Base-by-base conservation (phyloP, 2,888 invertebrate species). In the Pristionchus fissidentatus region DNA sequence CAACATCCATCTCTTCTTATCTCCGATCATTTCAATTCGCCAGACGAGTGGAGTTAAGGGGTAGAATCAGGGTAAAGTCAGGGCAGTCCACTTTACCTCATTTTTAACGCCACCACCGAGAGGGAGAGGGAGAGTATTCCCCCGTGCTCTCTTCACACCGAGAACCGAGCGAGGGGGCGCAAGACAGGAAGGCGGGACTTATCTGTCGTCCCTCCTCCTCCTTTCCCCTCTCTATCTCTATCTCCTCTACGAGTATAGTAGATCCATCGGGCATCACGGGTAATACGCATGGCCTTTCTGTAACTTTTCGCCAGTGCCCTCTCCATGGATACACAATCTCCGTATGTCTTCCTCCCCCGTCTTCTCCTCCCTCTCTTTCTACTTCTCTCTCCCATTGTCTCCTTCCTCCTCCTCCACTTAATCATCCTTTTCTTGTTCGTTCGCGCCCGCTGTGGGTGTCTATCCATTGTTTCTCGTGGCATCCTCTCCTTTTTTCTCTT, bases 391-490 rank as follows among this genome's bases (percentile, higher is more conserved):
- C 70, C 41, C 41, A 70, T 70, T 70, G 77, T 77, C 77, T 75
- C 52, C 29, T 32, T 77, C 35, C 52, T 22, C 22, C 52, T 13
- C 77, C 49, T 32, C 52, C 52, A 52, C 49, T 52, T 77, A 52
- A 52, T 77, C 77, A 52, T 52, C 49, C n/a, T 52, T 46, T 26
- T 75, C 46, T 75, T 46, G 43, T n/a, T n/a, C n/a, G n/a, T n/a
- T n/a, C n/a, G n/a, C n/a, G n/a, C n/a, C 57, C 38, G 62, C 62
- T 29, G 70, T 38, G 38, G 22, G 38, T 43, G 43, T 41, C 10
- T 66, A 32, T 43, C 70, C 70, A 70, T 70, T 70, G 70, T 70
- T 70, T 70, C 70, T 70, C n/a, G n/a, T n/a, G n/a, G n/a, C n/a
- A n/a, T 77, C 19, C 29, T 26, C 77, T 29, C 52, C 52, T 49